Conservation (phyloP, 2,888 invertebrate species). For the Lottia scabra region DNA sequence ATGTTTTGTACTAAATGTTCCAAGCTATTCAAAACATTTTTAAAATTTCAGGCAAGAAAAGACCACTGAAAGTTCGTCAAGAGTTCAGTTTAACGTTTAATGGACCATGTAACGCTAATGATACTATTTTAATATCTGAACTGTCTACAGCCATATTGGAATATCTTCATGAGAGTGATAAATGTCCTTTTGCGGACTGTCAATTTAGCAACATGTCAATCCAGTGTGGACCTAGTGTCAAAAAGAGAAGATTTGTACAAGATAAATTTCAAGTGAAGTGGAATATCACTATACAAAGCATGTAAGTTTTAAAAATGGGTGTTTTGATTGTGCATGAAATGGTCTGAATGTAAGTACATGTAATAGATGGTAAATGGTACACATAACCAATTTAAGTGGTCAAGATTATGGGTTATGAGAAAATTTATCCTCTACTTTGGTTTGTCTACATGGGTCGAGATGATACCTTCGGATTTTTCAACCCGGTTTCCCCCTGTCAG, state of each 20-base stretch:
- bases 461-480: too few species aligned
- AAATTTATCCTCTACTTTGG: too few species aligned
- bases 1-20: too few species aligned
- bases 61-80: constrained; percentile 37
- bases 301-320: constrained; percentile 18
- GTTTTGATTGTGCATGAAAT: too few species aligned
- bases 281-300: constrained; percentile 42
- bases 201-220: constrained; percentile 38
- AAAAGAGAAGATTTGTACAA: constrained; percentile 29
- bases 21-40: too few species aligned
- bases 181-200: constrained; percentile 38
- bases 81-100: constrained; percentile 43
- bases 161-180: constrained; percentile 32
- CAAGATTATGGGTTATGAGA: too few species aligned
- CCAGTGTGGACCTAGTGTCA: constrained; percentile 31
- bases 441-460: too few species aligned
- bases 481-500: too few species aligned
- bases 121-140: constrained; percentile 28
- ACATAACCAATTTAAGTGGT: too few species aligned
- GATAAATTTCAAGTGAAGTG: constrained; percentile 40
- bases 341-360: too few species aligned
- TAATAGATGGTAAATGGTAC: too few species aligned
- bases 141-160: constrained; percentile 32
- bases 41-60: constrained; percentile 31
- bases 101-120: constrained; percentile 43